Percentiles rank a stretch among this genome's conserved stretches.
Evolutionary conservation across 2,888 invertebrate species (phyloP).

Genomic region (Hydrotaea diabolus): DNA sequence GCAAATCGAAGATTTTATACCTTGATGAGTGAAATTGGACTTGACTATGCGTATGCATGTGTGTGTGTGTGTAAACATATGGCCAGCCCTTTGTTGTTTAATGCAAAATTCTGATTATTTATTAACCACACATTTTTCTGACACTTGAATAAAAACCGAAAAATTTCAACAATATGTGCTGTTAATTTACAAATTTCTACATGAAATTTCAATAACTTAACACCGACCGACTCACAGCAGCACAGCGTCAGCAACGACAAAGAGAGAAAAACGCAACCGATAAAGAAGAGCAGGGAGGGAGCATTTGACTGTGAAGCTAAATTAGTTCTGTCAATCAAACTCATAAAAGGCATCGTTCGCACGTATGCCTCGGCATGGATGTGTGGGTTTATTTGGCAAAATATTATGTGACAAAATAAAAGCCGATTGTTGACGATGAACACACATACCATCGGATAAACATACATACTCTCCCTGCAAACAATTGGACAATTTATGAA

Average conservation of each 20-base stretch:
- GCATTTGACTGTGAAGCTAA: constrained; percentile 63
- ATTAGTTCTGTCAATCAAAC: constrained; percentile 69
- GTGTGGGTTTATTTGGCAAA: constrained; percentile 11
- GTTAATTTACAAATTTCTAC: constrained; percentile 37
- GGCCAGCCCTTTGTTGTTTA: constrained; percentile 17
- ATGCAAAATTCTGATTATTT: constrained; percentile 32
- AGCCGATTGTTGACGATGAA: background rate
- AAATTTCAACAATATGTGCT: constrained; percentile 31
- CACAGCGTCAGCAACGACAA: background rate
- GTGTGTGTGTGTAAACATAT: background rate
- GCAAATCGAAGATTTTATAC: background rate
- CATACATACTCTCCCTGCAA: too few relatives aligned
- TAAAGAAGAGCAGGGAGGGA: constrained; percentile 8
- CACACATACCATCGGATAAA: background rate
- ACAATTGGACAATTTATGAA: too few relatives aligned
- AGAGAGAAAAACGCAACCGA: background rate
- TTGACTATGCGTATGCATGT: background rate
- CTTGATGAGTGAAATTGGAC: too few relatives aligned
- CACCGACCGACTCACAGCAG: constrained; percentile 1
- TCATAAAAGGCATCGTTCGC: constrained; percentile 43
- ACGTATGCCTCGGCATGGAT: background rate
- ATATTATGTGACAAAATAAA: constrained; percentile 50
- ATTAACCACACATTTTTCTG: constrained; percentile 43
- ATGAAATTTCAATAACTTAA: constrained; percentile 27
- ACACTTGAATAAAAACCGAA: constrained; percentile 39